phyloP scores from a whole-genome alignment of 1,140 invertebrate species.

The Microvelia longipes region DNA sequence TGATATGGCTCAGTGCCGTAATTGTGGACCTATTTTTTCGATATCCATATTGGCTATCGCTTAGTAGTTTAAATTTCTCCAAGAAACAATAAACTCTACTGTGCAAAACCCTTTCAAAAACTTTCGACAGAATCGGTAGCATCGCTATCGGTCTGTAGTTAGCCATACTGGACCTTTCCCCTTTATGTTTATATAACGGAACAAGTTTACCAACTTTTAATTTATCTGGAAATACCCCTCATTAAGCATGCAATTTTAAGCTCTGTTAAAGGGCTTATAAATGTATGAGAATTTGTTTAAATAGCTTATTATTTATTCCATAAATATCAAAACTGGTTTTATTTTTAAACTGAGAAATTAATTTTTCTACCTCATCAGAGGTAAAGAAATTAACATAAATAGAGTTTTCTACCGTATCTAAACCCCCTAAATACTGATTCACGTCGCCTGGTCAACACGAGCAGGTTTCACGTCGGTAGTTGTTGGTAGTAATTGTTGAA shows the following conservation, averaged over 20 bases:
- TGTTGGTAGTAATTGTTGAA: not conserved
- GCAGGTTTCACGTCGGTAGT: not conserved
- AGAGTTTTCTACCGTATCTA: not conserved
- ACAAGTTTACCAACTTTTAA: not conserved
- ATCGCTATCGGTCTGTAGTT: not conserved
- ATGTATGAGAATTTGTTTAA: not conserved
- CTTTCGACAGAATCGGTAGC: not conserved
- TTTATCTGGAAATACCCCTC: not conserved
- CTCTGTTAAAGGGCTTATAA: not conserved
- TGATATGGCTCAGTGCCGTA: not conserved
- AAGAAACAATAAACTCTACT: not conserved
- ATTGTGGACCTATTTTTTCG: not conserved
- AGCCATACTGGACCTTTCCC: not conserved
- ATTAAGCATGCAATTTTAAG: not conserved
- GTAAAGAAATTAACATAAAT: not conserved
- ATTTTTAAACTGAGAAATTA: not conserved
- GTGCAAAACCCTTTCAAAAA: not conserved
- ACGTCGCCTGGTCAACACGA: not conserved
- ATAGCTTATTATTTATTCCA: not conserved
- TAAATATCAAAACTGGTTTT: not conserved
- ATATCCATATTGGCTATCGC: not conserved
- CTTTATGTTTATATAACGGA: not conserved
- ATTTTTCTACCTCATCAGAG: not conserved
- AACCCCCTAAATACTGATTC: not conserved
- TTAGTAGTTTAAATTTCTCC: not conserved